Percentiles rank a stretch among this genome's conserved stretches.
Evolutionary conservation across 2,888 invertebrate species (phyloP).

Genomic region (Rhingia campestris): DNA sequence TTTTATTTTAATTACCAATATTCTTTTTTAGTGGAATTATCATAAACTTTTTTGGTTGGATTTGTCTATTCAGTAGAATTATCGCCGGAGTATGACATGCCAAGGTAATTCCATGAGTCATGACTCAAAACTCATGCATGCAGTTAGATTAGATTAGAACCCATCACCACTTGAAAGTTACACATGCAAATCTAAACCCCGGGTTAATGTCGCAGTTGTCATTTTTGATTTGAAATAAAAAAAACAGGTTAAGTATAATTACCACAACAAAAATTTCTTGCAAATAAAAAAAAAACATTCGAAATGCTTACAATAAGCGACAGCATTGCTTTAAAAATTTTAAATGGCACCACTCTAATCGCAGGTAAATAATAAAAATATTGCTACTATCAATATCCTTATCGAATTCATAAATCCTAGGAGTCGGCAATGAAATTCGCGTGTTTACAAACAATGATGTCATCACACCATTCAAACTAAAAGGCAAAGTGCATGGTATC

Average conservation of each 20-base stretch:
- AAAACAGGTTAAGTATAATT: conserved; percentile 11
- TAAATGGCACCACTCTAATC: conserved; percentile 74
- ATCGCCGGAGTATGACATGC: too few species aligned
- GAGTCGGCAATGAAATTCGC: conserved; percentile 75
- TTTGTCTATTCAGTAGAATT: too few species aligned
- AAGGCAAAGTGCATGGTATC: conserved; percentile 86
- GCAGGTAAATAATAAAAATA: conserved; percentile 76
- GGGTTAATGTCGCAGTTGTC: too few species aligned
- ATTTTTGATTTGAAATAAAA: not conserved
- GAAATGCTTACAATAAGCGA: conserved; percentile 62
- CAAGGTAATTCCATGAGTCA: too few species aligned
- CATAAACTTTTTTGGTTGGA: too few species aligned
- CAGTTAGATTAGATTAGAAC: too few species aligned
- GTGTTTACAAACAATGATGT: conserved; percentile 1
- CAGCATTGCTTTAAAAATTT: conserved; percentile 61
- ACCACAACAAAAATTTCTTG: conserved; percentile 18
- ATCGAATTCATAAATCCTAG: conserved; percentile 48
- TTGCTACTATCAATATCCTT: not conserved
- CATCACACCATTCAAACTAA: conserved; percentile 76
- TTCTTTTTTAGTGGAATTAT: too few species aligned
- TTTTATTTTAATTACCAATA: too few species aligned
- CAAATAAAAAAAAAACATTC: not conserved
- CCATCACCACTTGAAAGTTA: too few species aligned
- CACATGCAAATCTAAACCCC: too few species aligned
- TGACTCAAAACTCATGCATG: too few species aligned